Evolutionary conservation across 2,888 invertebrate genomes (phyloP), one percentile per base, ranked within the genome.

Genomic region (Pyrochroa serraticornis): DNA sequence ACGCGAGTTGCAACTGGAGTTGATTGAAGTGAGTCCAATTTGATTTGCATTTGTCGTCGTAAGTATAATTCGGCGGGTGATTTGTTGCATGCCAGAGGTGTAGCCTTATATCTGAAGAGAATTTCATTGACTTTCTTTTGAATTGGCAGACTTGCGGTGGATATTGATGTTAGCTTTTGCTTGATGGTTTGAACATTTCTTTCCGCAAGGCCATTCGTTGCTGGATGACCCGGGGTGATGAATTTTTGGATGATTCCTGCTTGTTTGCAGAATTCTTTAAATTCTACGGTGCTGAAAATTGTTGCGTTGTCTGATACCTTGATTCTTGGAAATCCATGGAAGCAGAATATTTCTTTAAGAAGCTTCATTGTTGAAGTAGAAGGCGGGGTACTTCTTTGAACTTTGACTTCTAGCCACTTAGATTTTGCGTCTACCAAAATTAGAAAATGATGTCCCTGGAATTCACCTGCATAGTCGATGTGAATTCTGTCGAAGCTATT

Each of bases 401-500:
- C 42, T 36, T 59, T 47, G 3, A 62, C 63, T 57, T 69, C 67
- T 1, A 66, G 30, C 67, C 65, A 70, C 54, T 65, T 67, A 7
- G 46, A 51, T 39, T 57, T 60, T 6, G 68, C 50, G 36, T 70
- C 66, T 7, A 63, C 57, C 2, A 64, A 9, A 7, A 64, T 56
- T 7, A 66, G 44, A 36, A 64, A 44, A 32, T 48, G 45, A 43
- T 30, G 52, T 12, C 48, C 55, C 6, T 36, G 37, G 43, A 66
- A 45, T 38, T 68, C 68, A 60, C 70, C 69, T 50, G 69, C 68
- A 56, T 68, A 73, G 64, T 72, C 70, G 22, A 74, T 62, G 45
- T 73, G 74, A 7, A 74, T 32, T n/a, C 69, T 32, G 35, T 63
- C 48, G 66, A 70, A 73, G 3, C 67, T 58, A 51, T 35, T 47